phyloP scores from a whole-genome alignment of 2,113 vertebrate species.

The Lycaon pictus region DNA sequence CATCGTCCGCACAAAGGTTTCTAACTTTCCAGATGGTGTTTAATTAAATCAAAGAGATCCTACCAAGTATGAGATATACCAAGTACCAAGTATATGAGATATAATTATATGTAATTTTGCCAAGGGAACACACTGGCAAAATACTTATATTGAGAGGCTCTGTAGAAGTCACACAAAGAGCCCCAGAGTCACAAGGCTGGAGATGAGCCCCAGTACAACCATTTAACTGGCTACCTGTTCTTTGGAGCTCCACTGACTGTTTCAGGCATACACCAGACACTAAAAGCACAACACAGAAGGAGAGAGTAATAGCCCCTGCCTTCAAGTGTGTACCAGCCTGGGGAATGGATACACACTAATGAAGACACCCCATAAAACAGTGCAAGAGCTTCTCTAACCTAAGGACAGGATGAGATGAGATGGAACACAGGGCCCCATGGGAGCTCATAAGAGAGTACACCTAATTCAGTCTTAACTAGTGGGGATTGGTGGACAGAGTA shows the following conservation, averaged over 20 bases:
- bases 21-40: background rate
- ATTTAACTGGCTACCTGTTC: background rate
- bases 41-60: conserved; percentile 19
- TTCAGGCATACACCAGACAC: background rate
- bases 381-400: background rate
- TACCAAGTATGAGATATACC: background rate
- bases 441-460: background rate
- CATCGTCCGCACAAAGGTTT: background rate
- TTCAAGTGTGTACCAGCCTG: background rate
- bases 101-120: background rate
- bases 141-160: background rate
- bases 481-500: background rate
- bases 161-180: background rate
- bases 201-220: background rate
- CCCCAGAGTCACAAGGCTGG: background rate
- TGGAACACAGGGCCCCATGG: background rate
- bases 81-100: background rate
- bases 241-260: background rate
- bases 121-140: background rate
- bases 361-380: background rate
- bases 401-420: no score
- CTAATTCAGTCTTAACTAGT: background rate
- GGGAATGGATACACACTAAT: background rate
- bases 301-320: background rate
- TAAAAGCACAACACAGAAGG: background rate